These are phyloP conservation scores for Sinopyrophorus schimmeli DNA, from an alignment of 2,888 invertebrate species.

Conservation along the genomic window DNA sequence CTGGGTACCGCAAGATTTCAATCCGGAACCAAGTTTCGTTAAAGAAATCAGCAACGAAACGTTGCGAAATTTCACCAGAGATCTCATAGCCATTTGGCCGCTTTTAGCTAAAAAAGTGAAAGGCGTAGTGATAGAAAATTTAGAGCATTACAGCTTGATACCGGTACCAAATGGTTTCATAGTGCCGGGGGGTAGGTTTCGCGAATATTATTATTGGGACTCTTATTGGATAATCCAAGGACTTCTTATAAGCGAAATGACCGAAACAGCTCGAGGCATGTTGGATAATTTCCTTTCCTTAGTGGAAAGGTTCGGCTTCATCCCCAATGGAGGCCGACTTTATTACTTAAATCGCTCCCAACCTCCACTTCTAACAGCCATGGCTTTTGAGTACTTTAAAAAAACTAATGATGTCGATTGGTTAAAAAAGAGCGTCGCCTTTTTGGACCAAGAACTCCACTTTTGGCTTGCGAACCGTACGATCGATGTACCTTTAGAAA, in stretches of 20 bases:
- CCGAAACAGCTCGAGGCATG: conserved; percentile 72
- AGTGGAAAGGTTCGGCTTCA: conserved; percentile 67
- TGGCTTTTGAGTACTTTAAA: conserved; percentile 71
- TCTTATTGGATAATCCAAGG: conserved; percentile 86
- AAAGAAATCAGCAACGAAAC: conserved; percentile 61
- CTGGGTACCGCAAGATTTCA: conserved; percentile 66
- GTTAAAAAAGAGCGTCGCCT: conserved; percentile 60
- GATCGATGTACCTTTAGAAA: conserved; percentile 58
- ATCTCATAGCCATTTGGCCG: conserved; percentile 68
- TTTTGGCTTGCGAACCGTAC: conserved; percentile 67
- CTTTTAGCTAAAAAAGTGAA: conserved; percentile 65
- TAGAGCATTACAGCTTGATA: conserved; percentile 51
- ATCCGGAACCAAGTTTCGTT: conserved; percentile 63
- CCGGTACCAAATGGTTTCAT: conserved; percentile 63
- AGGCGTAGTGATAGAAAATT: conserved; percentile 58
- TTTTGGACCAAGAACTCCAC: conserved; percentile 65
- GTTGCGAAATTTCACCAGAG: conserved; percentile 64
- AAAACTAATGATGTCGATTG: conserved; percentile 68
- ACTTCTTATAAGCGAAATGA: conserved; percentile 76
- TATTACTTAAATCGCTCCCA: conserved; percentile 76
- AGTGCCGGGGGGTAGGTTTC: conserved; percentile 72
- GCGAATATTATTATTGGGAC: conserved; percentile 85
- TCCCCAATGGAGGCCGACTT: conserved; percentile 82
- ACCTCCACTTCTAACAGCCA: conserved; percentile 70
- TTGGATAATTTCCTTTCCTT: conserved; percentile 74